Conservation (phyloP, 2,888 invertebrate species). For the Dorcus parallelipipedus region DNA sequence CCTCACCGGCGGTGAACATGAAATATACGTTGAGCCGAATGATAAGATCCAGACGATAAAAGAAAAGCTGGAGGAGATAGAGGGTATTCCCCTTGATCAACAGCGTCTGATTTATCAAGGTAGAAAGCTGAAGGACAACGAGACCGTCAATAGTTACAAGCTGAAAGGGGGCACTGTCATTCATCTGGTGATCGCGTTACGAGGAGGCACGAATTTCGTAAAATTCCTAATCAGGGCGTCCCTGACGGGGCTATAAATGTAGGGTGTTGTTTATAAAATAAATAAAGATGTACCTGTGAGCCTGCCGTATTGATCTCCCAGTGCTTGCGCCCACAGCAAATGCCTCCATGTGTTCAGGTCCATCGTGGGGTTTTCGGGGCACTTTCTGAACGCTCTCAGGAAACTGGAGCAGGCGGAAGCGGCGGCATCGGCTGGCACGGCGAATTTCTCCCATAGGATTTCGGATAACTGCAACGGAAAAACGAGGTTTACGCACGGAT, state of each 20-base stretch:
- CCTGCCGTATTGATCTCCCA: constrained; percentile 70
- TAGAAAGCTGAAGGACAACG: constrained; percentile 44
- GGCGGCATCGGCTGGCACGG: constrained; percentile 63
- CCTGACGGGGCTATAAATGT: not conserved
- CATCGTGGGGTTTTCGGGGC: constrained; percentile 73
- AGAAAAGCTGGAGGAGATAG: constrained; percentile 44
- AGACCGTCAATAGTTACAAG: constrained; percentile 42
- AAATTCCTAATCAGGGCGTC: not conserved
- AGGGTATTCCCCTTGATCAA: constrained; percentile 45
- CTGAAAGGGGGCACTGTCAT: constrained; percentile 41
- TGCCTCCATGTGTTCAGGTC: constrained; percentile 75
- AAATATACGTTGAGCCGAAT: constrained; percentile 41
- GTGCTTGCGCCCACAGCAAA: constrained; percentile 72
- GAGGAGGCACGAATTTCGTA: constrained; percentile 35
- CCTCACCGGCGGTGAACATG: constrained; percentile 42
- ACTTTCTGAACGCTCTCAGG: constrained; percentile 72
- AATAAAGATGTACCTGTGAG: constrained; percentile 57
- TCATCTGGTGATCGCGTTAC: constrained; percentile 44
- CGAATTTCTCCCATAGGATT: constrained; percentile 61
- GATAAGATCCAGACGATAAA: constrained; percentile 43
- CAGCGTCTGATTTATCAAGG: constrained; percentile 44
- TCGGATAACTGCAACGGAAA: constrained; percentile 49
- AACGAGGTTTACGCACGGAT: too few relatives aligned
- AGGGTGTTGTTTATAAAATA: not conserved
- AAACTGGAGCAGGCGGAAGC: constrained; percentile 64